Evolutionary conservation across 2,113 vertebrate species (phyloP).

Genomic region (Cynopterus brachyotis): DNA sequence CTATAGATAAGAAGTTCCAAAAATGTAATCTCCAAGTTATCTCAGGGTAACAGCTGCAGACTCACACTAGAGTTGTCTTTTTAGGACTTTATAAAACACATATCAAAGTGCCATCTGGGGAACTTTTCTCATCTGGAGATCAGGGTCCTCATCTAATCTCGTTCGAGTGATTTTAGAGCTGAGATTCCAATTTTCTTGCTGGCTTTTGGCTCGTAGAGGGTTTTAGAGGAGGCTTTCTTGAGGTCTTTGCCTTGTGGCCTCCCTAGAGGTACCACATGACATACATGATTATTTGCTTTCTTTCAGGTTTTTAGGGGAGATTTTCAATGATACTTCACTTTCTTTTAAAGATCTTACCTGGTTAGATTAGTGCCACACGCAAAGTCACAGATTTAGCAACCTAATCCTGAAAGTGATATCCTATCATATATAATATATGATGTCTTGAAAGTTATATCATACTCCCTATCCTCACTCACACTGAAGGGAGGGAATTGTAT

Average conservation of each 20-base stretch:
- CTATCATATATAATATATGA: too few species aligned
- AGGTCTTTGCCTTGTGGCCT: background rate
- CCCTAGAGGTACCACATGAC: background rate
- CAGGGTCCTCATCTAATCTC: background rate
- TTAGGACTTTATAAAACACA: background rate
- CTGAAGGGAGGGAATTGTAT: background rate
- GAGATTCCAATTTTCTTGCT: background rate
- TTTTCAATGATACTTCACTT: background rate
- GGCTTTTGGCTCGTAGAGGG: background rate
- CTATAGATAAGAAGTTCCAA: background rate
- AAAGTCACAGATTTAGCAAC: background rate
- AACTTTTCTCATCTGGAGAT: background rate
- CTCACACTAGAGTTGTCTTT: background rate
- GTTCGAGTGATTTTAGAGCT: background rate
- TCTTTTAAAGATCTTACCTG: background rate
- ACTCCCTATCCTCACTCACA: background rate
- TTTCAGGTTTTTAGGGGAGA: background rate
- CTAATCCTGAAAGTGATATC: background rate
- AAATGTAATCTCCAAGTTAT: background rate
- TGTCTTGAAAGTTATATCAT: too few species aligned
- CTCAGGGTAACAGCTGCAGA: too few species aligned
- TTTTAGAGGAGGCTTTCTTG: background rate
- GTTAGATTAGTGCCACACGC: background rate
- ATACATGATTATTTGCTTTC: background rate
- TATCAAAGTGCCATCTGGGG: background rate